Evolutionary conservation across 2,888 invertebrate genomes (phyloP).

Genomic region (Colletes collaris): DNA sequence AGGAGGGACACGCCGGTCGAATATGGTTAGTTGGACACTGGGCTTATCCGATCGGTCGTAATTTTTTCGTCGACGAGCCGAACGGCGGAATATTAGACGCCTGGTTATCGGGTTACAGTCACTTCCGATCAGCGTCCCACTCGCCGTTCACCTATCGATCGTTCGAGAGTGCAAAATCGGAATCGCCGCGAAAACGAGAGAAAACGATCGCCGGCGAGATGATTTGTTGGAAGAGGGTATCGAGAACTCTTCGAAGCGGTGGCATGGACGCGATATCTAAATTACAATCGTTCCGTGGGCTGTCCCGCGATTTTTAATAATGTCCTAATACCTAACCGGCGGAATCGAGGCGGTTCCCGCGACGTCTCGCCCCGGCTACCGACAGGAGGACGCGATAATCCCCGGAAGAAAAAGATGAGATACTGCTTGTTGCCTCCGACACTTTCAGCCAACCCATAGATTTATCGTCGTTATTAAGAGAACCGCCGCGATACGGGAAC

Average conservation of each 20-base stretch:
- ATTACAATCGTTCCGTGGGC: constrained; percentile 34
- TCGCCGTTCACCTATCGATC: constrained; percentile 63
- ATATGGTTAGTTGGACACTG: constrained; percentile 50
- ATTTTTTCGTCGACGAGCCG: constrained; percentile 67
- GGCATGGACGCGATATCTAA: constrained; percentile 44
- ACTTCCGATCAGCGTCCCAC: constrained; percentile 68
- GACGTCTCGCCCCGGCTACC: constrained; percentile 11
- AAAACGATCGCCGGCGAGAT: constrained; percentile 22
- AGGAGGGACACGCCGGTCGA: constrained; percentile 26
- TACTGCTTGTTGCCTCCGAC: constrained; percentile 14
- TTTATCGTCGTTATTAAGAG: constrained; percentile 69
- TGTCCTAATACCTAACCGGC: constrained; percentile 32
- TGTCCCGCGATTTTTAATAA: constrained; percentile 49
- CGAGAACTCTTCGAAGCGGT: constrained; percentile 37
- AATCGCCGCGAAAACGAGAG: neutral
- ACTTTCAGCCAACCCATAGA: constrained; percentile 48
- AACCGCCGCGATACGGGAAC: constrained; percentile 57
- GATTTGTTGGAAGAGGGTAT: constrained; percentile 38
- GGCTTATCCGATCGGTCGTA: constrained; percentile 74
- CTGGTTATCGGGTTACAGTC: constrained; percentile 72
- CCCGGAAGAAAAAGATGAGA: constrained; percentile 40
- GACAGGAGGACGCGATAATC: constrained; percentile 40
- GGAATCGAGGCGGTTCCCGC: constrained; percentile 13
- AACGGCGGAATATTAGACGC: constrained; percentile 76
- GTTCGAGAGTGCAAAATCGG: constrained; percentile 17